Evolutionary conservation across 2,888 invertebrate genomes (phyloP).

Genomic region (Apamea crenata): DNA sequence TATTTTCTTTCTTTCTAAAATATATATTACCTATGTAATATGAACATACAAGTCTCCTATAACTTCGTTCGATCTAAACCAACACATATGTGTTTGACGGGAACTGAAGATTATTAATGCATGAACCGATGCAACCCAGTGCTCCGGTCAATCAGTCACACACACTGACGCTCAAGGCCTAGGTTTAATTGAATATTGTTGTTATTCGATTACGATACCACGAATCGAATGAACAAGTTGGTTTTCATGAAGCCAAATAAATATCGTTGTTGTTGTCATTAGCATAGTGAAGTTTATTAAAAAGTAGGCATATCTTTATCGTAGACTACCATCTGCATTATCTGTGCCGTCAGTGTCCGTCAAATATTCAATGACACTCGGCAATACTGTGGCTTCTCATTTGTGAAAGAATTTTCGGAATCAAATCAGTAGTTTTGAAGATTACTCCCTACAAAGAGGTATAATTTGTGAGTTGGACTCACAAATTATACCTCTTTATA

Average conservation of each 20-base stretch:
- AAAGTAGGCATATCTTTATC: not conserved
- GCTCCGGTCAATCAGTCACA: constrained; percentile 36
- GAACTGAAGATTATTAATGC: constrained; percentile 26
- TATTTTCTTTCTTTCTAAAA: too few relatives aligned
- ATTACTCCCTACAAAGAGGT: not conserved
- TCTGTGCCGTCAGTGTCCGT: too few relatives aligned
- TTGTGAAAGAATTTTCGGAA: too few relatives aligned
- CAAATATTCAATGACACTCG: not conserved
- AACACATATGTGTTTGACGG: constrained; percentile 1
- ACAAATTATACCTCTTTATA: too few relatives aligned
- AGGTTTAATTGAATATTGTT: constrained; percentile 26
- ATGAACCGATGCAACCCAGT: constrained; percentile 30
- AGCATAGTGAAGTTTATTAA: not conserved
- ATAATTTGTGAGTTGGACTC: too few relatives aligned
- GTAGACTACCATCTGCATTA: not conserved
- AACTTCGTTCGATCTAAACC: not conserved
- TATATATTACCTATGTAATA: too few relatives aligned
- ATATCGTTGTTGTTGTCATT: not conserved
- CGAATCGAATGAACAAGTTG: constrained; percentile 3
- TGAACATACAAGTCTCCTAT: not conserved
- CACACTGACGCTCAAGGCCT: constrained; percentile 18
- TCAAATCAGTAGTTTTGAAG: not conserved
- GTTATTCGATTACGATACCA: constrained; percentile 23
- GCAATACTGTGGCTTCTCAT: not conserved
- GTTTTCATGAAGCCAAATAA: constrained; percentile 10